These are phyloP conservation scores for Tribolium freemani DNA, from an alignment of 2,888 invertebrate species.

Conservation along the genomic window DNA sequence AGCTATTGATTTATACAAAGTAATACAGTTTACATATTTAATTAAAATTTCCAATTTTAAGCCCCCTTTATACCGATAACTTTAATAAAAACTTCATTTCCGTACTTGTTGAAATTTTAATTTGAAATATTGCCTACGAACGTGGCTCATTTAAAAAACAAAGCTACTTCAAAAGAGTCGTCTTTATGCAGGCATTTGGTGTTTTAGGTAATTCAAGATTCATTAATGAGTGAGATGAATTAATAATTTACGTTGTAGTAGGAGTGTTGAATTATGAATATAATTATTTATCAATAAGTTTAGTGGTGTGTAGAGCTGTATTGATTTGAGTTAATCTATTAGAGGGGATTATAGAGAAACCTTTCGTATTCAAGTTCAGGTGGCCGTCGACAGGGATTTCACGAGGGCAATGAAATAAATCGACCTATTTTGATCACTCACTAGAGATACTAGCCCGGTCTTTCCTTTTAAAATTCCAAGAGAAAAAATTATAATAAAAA, in stretches of 20 bases:
- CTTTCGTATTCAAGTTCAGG: constrained; percentile 39
- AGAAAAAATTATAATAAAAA: neutral
- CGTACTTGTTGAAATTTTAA: constrained; percentile 41
- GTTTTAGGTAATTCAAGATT: constrained; percentile 8
- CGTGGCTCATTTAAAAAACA: constrained; percentile 24
- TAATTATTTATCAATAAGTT: constrained; percentile 18
- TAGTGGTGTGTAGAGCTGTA: constrained; percentile 21
- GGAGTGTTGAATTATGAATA: constrained; percentile 27
- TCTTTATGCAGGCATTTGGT: neutral
- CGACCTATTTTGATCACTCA: constrained; percentile 28
- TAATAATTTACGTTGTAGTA: constrained; percentile 6
- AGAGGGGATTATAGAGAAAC: constrained; percentile 34
- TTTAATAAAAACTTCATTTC: constrained; percentile 34
- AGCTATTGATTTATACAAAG: constrained; percentile 25
- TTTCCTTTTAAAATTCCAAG: neutral
- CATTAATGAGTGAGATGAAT: constrained; percentile 3
- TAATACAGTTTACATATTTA: constrained; percentile 30
- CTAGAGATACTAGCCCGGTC: neutral
- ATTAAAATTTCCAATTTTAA: constrained; percentile 32
- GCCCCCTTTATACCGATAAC: constrained; percentile 15
- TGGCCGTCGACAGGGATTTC: constrained; percentile 17
- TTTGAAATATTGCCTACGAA: constrained; percentile 30
- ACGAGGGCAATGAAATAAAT: constrained; percentile 27
- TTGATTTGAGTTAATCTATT: constrained; percentile 43
- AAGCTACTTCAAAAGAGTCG: neutral